Evolutionary conservation across 2,888 invertebrate species (phyloP).

Genomic region (Hoplodrina ambigua): DNA sequence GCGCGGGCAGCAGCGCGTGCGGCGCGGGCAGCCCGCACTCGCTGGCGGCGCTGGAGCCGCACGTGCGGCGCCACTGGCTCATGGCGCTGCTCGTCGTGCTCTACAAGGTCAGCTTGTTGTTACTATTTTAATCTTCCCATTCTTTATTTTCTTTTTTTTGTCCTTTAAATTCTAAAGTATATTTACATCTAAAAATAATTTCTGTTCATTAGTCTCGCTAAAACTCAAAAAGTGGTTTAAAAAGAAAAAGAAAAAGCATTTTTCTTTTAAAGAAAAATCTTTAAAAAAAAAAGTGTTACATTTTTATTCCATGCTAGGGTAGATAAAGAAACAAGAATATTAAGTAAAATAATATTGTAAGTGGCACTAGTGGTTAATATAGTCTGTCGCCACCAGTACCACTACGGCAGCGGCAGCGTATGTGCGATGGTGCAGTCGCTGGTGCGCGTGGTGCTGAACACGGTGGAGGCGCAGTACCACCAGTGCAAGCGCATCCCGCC

Average conservation of each 20-base stretch:
- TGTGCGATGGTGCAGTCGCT: slow-evolving; percentile 94
- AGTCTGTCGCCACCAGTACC: slow-evolving; percentile 89
- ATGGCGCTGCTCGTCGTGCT: slow-evolving; percentile 97
- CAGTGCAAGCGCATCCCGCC: slow-evolving; percentile 96
- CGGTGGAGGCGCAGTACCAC: slow-evolving; percentile 97
- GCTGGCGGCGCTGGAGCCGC: slow-evolving; percentile 96
- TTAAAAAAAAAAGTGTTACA: no score
- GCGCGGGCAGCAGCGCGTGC: slow-evolving; percentile 68
- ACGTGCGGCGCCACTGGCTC: slow-evolving; percentile 97
- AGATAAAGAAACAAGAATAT: no score
- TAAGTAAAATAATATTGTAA: no score
- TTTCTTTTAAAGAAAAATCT: no score
- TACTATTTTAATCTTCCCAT: neutral
- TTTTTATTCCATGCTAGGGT: no score
- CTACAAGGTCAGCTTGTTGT: slow-evolving; percentile 94
- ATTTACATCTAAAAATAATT: no score
- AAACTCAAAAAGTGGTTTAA: no score
- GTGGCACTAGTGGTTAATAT: neutral
- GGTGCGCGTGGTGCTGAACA: slow-evolving; percentile 97
- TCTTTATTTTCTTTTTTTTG: neutral
- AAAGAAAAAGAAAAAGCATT: no score
- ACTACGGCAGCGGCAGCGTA: slow-evolving; percentile 93
- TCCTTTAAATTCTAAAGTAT: no score
- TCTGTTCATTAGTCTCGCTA: no score
- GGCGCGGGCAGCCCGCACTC: slow-evolving; percentile 91